These are phyloP conservation scores for Ceratoteleas bidentatus DNA, from an alignment of 1,140 invertebrate species.

Conservation along the genomic window DNA sequence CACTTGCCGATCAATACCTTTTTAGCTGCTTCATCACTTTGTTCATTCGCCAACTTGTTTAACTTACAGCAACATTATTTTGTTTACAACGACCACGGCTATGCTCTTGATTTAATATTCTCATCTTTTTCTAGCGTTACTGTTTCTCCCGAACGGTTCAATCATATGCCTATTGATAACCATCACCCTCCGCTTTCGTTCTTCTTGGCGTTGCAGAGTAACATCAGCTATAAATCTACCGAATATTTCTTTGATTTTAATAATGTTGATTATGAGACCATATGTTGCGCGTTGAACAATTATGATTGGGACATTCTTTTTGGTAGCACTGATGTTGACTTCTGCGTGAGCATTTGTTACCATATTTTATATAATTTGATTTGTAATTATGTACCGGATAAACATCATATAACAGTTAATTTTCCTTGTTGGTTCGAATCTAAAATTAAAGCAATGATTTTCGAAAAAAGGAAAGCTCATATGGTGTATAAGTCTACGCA, in stretches of 20 bases:
- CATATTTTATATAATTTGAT: neutral
- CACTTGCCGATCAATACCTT: too few species aligned
- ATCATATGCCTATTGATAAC: too few species aligned
- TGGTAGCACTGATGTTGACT: neutral
- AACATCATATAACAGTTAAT: neutral
- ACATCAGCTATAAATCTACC: neutral
- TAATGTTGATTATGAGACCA: neutral
- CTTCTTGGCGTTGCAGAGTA: too few species aligned
- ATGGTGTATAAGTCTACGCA: neutral
- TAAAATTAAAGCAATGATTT: neutral
- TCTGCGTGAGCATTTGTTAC: neutral
- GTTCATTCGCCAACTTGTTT: too few species aligned
- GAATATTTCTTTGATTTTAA: neutral
- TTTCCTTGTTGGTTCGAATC: neutral
- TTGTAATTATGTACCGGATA: neutral
- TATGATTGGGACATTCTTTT: neutral
- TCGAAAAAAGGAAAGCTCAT: neutral
- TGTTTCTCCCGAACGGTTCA: too few species aligned
- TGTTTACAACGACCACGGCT: too few species aligned
- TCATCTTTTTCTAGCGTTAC: too few species aligned
- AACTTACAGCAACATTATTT: too few species aligned
- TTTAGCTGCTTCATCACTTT: too few species aligned
- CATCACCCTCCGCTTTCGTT: too few species aligned
- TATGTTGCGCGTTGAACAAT: neutral
- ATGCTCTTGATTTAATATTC: too few species aligned